phyloP scores from a whole-genome alignment of 2,888 invertebrate genomes.

The Phaonia tiefii region DNA sequence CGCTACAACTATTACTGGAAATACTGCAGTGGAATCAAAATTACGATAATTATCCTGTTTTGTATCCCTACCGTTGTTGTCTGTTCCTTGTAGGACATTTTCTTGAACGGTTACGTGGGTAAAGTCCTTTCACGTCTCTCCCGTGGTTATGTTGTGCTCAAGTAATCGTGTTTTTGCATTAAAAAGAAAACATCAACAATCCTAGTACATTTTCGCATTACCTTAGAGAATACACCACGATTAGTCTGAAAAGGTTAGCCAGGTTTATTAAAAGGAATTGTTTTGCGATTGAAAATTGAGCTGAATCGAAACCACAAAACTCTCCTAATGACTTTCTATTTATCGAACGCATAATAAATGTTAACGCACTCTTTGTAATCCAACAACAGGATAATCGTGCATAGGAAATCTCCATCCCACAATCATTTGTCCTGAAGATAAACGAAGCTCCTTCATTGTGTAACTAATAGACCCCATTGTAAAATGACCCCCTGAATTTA shows the following conservation, averaged over 20 bases:
- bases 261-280: constrained; percentile 62
- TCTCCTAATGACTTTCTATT: constrained; percentile 76
- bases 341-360: constrained; percentile 75
- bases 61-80: too few species aligned
- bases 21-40: too few species aligned
- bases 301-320: constrained; percentile 73
- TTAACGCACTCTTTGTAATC: constrained; percentile 27
- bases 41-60: too few species aligned
- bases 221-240: neutral
- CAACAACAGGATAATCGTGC: constrained; percentile 4
- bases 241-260: constrained; percentile 22
- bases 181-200: too few species aligned
- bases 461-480: constrained; percentile 50
- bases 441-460: constrained; percentile 1
- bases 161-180: too few species aligned
- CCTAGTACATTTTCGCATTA: neutral
- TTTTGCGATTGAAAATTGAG: constrained; percentile 76
- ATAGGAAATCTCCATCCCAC: neutral
- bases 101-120: too few species aligned
- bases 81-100: too few species aligned
- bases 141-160: too few species aligned
- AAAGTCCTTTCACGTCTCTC: too few species aligned
- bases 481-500: neutral
- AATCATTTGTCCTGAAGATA: constrained; percentile 16
- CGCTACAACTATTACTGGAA: too few species aligned